These are phyloP conservation scores for Prosopocoilus inquinatus DNA, from an alignment of 2,888 invertebrate genomes.

Conservation along the genomic window DNA sequence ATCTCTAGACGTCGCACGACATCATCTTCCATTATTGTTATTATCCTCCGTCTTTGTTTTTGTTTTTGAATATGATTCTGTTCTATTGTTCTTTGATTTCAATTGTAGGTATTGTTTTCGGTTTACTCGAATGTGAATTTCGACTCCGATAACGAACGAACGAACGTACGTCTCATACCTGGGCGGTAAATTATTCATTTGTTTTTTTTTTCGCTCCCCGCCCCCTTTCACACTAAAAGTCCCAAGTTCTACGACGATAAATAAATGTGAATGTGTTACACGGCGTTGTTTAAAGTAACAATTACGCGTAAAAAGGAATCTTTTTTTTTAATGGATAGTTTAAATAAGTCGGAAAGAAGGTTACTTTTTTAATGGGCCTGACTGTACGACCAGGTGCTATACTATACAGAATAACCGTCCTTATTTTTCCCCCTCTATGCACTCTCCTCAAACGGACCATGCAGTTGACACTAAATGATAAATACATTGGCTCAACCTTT, in stretches of 20 bases:
- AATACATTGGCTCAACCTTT: slow-evolving; percentile 35
- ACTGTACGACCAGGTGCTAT: slow-evolving; percentile 46
- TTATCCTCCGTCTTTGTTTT: neutral
- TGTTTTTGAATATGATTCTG: neutral
- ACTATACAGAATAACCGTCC: slow-evolving; percentile 45
- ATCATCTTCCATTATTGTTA: neutral
- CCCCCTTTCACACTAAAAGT: neutral
- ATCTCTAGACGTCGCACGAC: too few species aligned
- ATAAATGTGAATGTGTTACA: neutral
- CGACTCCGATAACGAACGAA: neutral
- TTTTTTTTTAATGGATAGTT: slow-evolving; percentile 1
- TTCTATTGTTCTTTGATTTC: slow-evolving; percentile 1
- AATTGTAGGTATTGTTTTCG: too few species aligned
- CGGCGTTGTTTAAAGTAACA: too few species aligned
- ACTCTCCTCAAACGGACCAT: slow-evolving; percentile 23
- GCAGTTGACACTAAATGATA: slow-evolving; percentile 44
- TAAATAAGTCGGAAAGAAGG: slow-evolving; percentile 16
- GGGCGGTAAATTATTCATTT: slow-evolving; percentile 13
- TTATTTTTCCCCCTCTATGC: slow-evolving; percentile 32
- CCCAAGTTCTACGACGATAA: neutral
- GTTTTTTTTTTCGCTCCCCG: neutral
- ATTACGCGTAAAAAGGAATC: too few species aligned
- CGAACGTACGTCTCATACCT: too few species aligned
- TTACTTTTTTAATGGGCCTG: slow-evolving; percentile 36
- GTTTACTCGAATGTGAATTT: neutral